A percentile compares a stretch with the other conserved stretches of the same genome.
These are phyloP conservation scores for Rousettus leschenaultii DNA, from an alignment of 2,113 vertebrate species.

Conservation along the genomic window DNA sequence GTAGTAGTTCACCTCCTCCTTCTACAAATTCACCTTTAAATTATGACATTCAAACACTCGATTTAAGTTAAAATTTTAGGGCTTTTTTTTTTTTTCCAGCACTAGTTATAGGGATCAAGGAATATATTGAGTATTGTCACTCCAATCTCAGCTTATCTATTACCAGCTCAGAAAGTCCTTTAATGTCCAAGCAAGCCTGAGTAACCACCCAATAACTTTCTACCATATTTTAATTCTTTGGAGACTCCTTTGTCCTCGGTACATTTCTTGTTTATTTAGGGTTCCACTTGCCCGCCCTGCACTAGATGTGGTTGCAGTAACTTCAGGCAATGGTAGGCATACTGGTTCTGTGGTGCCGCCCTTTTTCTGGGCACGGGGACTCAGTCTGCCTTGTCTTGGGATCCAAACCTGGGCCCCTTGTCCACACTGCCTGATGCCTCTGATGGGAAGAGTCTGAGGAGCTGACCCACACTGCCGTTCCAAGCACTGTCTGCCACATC, in stretches of 20 bases:
- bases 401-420: neutral
- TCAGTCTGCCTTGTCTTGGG: neutral
- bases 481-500: neutral
- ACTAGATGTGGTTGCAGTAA: fast-evolving
- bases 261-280: neutral
- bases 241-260: neutral
- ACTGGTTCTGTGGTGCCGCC: fast-evolving
- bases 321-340: fast-evolving
- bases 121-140: neutral
- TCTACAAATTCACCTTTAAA: neutral
- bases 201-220: neutral
- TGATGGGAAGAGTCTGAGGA: neutral
- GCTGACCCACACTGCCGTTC: too few species aligned
- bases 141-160: neutral
- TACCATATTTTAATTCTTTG: neutral
- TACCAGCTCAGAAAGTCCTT: neutral
- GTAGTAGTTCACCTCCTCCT: neutral
- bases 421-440: neutral
- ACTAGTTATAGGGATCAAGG: neutral
- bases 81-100: neutral
- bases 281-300: fast-evolving
- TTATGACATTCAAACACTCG: neutral
- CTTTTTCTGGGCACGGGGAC: neutral
- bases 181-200: neutral
- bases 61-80: neutral